Evolutionary conservation across 2,888 invertebrate species (phyloP), one percentile per base, ranked within the genome.

Genomic region (Catocala sponsa): DNA sequence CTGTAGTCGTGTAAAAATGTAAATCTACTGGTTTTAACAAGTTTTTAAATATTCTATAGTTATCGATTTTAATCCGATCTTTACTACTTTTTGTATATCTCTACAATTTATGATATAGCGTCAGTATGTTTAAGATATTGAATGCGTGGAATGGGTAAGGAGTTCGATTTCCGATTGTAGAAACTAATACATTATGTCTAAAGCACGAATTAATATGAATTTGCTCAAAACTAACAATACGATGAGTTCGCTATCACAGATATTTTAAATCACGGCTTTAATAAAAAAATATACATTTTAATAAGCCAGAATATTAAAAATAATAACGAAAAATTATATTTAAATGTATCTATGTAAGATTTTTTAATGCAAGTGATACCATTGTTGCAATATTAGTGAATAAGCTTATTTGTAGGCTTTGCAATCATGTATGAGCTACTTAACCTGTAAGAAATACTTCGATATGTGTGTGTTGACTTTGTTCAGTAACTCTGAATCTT

Each of bases 341-440:
- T 69, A 51, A 66, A 65, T 43, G 59, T 62, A 72, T 65, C 65
- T 76, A 72, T 69, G 66, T 78, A 80, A 78, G 70, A 66, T 68
- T 78, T 74, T 83, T 85, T 80, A 82, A 84, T 89, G 90, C 91
- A 90, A 90, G 94, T 94, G 94, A 94, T 94, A 93, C 79, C 83
- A 84, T 84, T 88, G 92, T 93, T 94, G 94, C 94, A 94, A 94
- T 94, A 94, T 87, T 94, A 94, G 92, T 78, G 75, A 72, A 55
- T 91, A 94, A 90, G 88, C 83, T 86, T 81, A 76, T 72, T 77
- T 74, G 80, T 81, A 79, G 83, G 83, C 83, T 83, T 80, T 83
- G 84, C 85, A 79, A 77, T 76, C 76, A 70, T 83, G 80, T 85
- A 83, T 73, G 83, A 81, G 75, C 79, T 83, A 79, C 76, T 70